Evolutionary conservation across 2,113 vertebrate species (phyloP), one percentile per base, ranked within the genome.

Genomic region (Tichodroma muraria): DNA sequence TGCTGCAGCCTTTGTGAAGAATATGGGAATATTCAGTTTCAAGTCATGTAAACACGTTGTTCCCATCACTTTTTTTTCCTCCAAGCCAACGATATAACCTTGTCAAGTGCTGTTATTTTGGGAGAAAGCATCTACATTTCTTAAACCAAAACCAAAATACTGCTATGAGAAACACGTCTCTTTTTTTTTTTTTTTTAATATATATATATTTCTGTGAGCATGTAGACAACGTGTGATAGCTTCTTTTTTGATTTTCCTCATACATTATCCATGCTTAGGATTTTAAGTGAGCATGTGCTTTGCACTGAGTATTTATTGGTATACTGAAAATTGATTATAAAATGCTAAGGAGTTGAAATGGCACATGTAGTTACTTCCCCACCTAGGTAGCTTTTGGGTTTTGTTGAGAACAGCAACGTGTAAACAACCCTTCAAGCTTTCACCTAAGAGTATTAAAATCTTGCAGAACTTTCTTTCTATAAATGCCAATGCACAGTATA

Each of bases 201-300:
- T 19, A 45, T 49, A 18, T 66, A 35, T 73, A 73, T 89, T 85
- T 75, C 44, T 27, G 10, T 53, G 12, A 85, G 88, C 90, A 81
- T 61, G 77, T 60, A 90, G 88, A 66, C 50, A 73, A 70, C 63
- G 37, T 2, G 12, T 87, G 37, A 30, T 33, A 73, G 35, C 66
- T 84, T 42, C 7, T 65, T 64, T 76, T 44, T 56, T 47, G 37
- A 40, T 56, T 85, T n/a, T 3, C 4, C 54, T 72, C 22, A 47
- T 17, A 5, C 30, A 54, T 84, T 61, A 61, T 40, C 71, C 60
- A 44, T 25, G 30, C 35, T 42, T 83, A 72, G 24, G 76, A 79
- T 86, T 93, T 78, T 56, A 91, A 70, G 40, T 64, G 24, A 90
- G 91, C 94, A 88, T 83, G 92, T 91, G 82, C 96, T 96, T 95